Evolutionary conservation across 1,140 invertebrate species (phyloP), one percentile per base, ranked within the genome.

Genomic region (Eubasilissa regina): DNA sequence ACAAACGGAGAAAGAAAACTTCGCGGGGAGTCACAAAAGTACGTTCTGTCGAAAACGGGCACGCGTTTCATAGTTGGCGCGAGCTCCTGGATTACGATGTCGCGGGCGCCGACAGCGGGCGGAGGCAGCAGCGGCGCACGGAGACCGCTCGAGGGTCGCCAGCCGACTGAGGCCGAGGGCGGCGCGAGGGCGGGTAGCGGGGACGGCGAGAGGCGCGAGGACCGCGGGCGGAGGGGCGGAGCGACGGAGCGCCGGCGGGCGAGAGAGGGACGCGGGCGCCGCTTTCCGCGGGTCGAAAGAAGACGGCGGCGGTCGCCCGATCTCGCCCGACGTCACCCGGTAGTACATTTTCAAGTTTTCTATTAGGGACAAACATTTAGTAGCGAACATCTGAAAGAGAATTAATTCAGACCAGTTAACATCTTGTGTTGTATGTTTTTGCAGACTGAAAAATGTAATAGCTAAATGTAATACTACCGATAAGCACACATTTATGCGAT

Each of bases 141-240:
- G 48, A 35, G 70, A 73, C 70, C 70, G 70, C 21, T 53, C 70
- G 47, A 55, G 70, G 70, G 70, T 73, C 70, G 51, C 70, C 70
- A 53, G 70, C 53, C 70, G 70, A 73, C 70, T 73, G 70, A 73
- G 53, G 25, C 51, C 47, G 66, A 19, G 13, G 47, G 4, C 10
- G 12, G 17, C 8, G 11, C 12, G 15, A 53, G 35, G 13, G n/a
- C 66, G 64, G n/a, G 21, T 43, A 19, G 19, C 13, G 15, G 64
- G n/a, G n/a, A n/a, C n/a, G n/a, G n/a, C n/a, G n/a, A n/a, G n/a
- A n/a, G n/a, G n/a, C n/a, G n/a, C n/a, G n/a, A n/a, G n/a, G n/a
- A n/a, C n/a, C n/a, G n/a, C n/a, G n/a, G n/a, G n/a, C n/a, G n/a
- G n/a, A n/a, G n/a, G n/a, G n/a, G n/a, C n/a, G n/a, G n/a, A n/a